Base-by-base conservation (phyloP, 2,888 invertebrate species). In the Scaeva pyrastri region DNA sequence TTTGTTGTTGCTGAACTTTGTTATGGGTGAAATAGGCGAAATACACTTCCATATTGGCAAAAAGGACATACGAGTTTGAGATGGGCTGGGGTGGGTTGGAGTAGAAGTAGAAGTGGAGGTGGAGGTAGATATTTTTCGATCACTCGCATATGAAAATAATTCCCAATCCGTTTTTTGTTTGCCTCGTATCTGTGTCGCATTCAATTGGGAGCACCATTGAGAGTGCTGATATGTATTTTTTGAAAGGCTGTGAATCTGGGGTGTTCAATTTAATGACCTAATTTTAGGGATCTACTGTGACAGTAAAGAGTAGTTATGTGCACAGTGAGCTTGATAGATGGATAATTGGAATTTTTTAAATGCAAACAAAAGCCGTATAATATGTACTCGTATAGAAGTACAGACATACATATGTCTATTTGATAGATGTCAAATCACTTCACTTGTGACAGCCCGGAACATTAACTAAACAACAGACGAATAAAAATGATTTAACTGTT, bases 181-280 rank as follows among this genome's bases (percentile, higher is more conserved):
- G 80, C 31, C 41, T 73, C 62, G 55, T 82, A 86, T 77, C 82
- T 86, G 86, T 82, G 86, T 74, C 82, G 82, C 86, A 82, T 86
- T 82, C 86, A 82, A 86, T 86, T 74, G 43, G 55, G 71, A 64
- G 23, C 73, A 71, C 21, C 41, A 56, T 56, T 56, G 43, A 48
- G 19, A 43, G 43, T 82, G 71, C 77, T 82, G 85, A 81, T 72
- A 72, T 77, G 56, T 62, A 48, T 78, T 39, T 72, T 72, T 12
- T 8, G 31, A 58, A 50, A 41, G 26, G 19, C 45, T 68, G 14
- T 41, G 48, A 50, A 78, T 74, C 71, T 52, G 14, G 64, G 58
- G 36, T 77, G 64, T 83, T 56, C 48, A 58, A 64, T 70, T 74
- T 77, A 58, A 52, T 79, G 84, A 75, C 84, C 84, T 39, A 72